Conservation (phyloP, 2,113 vertebrate species). For the Myanophis thanlyinensis region DNA sequence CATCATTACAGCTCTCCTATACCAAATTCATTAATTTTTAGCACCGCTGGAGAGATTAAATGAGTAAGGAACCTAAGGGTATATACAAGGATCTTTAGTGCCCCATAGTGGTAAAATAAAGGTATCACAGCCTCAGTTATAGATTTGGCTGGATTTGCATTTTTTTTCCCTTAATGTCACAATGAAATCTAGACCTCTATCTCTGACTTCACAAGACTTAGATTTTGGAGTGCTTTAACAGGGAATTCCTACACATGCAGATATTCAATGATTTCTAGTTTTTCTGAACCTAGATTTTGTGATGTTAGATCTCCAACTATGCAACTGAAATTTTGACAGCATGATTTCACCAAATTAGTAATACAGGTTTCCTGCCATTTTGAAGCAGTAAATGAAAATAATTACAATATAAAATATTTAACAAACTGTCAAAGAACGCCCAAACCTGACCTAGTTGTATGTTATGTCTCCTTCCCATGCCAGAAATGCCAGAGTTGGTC, state of each 20-base stretch:
- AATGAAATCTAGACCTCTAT: background rate
- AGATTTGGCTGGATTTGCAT: background rate
- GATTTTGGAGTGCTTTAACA: background rate
- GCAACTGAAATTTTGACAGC: background rate
- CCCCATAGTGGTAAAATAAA: constrained; percentile 33
- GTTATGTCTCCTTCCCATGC: background rate
- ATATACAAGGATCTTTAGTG: constrained; percentile 1
- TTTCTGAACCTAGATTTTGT: background rate
- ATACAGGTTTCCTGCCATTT: background rate
- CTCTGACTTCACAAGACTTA: background rate
- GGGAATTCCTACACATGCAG: background rate
- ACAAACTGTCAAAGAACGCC: background rate
- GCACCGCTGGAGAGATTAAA: background rate
- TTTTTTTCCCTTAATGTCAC: background rate
- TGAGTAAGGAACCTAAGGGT: background rate
- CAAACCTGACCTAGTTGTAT: background rate
- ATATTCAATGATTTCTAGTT: background rate
- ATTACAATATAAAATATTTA: background rate
- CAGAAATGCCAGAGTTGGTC: background rate
- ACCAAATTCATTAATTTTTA: constrained; percentile 57
- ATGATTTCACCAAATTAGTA: background rate
- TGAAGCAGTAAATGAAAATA: background rate
- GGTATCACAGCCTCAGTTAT: background rate
- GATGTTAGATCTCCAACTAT: background rate
- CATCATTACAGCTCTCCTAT: constrained; percentile 41